A percentile compares a stretch with the other conserved stretches of the same genome.
These are phyloP conservation scores for Sarcophaga subvicina DNA, from an alignment of 2,888 invertebrate species.

Conservation along the genomic window DNA sequence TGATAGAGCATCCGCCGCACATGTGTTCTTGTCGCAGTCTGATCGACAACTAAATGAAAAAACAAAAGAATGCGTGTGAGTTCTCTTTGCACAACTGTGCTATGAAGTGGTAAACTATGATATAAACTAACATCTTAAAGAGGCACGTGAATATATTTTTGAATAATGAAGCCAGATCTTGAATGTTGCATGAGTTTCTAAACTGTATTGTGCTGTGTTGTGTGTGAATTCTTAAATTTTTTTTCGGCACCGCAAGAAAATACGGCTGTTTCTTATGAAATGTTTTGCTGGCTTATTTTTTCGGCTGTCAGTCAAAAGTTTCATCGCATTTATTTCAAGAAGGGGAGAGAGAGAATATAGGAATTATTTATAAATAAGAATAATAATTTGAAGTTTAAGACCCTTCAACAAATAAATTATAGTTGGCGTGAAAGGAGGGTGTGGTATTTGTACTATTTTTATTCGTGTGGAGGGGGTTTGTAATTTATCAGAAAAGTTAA, in stretches of 20 bases:
- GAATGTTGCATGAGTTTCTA: constrained; percentile 45
- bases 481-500: too few relatives aligned
- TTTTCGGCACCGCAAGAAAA: too few relatives aligned
- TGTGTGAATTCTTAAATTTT: neutral
- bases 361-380: neutral
- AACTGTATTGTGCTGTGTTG: constrained; percentile 17
- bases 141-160: constrained; percentile 29
- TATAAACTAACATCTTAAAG: constrained; percentile 8
- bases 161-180: constrained; percentile 14
- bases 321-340: constrained; percentile 15
- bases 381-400: neutral
- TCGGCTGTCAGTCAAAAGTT: constrained; percentile 48
- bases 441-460: too few relatives aligned
- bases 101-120: too few relatives aligned
- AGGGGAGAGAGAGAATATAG: neutral
- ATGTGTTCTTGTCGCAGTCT: too few relatives aligned
- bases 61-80: too few relatives aligned
- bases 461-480: too few relatives aligned
- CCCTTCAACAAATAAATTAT: neutral
- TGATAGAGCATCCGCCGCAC: too few relatives aligned
- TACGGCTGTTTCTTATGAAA: too few relatives aligned
- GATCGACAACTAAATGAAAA: too few relatives aligned
- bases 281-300: neutral
- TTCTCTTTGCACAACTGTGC: too few relatives aligned
- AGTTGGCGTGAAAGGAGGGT: neutral